Base-by-base conservation (phyloP, 2,797 vertebrate genomes). In the Morus bassanus region DNA sequence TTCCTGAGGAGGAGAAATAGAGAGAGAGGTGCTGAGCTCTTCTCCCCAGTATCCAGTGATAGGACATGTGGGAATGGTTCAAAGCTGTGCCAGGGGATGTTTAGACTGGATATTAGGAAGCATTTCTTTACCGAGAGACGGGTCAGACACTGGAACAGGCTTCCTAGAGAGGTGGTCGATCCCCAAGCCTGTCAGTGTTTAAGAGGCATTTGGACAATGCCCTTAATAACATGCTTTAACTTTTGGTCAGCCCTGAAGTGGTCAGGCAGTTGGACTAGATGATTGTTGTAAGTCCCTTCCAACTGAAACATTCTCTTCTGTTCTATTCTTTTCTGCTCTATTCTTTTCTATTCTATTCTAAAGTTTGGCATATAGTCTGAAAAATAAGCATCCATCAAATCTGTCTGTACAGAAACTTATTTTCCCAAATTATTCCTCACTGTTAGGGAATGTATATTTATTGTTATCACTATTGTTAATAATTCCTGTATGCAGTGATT, bases 41-140 rank as follows among this genome's bases (percentile, higher is more conserved):
- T 41, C 56, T 43, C 7, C 12, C 15, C 37, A 10, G 16, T 6
- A 35, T 25, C n/a, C 18, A 18, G 46, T 53, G 25, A 48, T 4
- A 61, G 50, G 17, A 41, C 0, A 1, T 1, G 2, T 68, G 25
- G 30, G 30, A 54, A 48, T 16, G 6, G 3, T 37, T 80, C 68
- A 73, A 50, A 51, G 35, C 35, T 35, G 21, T 2, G 0, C 14
- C 35, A 64, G 18, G 18, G 6, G 17, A 69, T 13, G 19, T 54
- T 61, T 25, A 39, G 19, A 48, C 45, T 51, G 12, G 30, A 46
- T 13, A 19, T 35, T 6, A 61, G 46, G 63, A 48, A 68, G 2
- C 14, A 54, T 46, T 61, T 54, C 2, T 25, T 22, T 82, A 46
- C 10, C 0, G 1, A 68, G 39, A 61, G 4, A 2, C 1, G 54